phyloP scores from a whole-genome alignment of 2,888 invertebrate genomes.

The Xestia sexstrigata region DNA sequence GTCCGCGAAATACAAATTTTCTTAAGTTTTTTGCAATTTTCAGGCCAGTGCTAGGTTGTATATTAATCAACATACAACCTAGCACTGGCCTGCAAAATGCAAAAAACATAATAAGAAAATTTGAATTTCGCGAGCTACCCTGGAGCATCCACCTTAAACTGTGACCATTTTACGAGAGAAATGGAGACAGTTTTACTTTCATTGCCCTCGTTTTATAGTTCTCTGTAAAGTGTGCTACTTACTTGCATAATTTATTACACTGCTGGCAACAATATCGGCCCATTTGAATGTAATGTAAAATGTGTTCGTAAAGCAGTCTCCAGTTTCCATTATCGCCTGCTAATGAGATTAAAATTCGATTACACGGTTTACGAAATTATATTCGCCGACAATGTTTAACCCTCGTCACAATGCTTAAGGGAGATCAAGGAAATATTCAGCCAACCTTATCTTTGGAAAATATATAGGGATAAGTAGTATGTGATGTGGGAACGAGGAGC shows the following conservation, averaged over 20 bases:
- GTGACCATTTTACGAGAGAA: constrained; percentile 39
- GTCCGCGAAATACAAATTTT: too few species aligned
- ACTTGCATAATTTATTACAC: constrained; percentile 45
- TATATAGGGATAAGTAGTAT: constrained; percentile 36
- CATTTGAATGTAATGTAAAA: constrained; percentile 66
- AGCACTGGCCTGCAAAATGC: too few species aligned
- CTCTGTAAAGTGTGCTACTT: constrained; percentile 46
- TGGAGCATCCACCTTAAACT: too few species aligned
- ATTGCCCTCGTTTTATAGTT: constrained; percentile 23
- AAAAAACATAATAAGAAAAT: too few species aligned
- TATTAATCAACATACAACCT: too few species aligned
- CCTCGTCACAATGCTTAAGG: constrained; percentile 67
- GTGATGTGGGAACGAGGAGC: constrained; percentile 29
- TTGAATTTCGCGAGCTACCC: too few species aligned
- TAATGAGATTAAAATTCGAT: constrained; percentile 81
- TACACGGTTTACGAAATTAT: constrained; percentile 74
- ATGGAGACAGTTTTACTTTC: constrained; percentile 27
- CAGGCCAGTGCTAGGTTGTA: too few species aligned
- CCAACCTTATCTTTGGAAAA: constrained; percentile 51
- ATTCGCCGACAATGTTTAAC: constrained; percentile 67
- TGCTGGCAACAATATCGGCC: constrained; percentile 49
- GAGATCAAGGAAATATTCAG: constrained; percentile 58
- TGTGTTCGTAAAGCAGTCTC: constrained; percentile 68
- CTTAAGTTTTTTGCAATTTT: too few species aligned
- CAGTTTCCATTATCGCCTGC: constrained; percentile 73